phyloP scores from a whole-genome alignment of 2,797 vertebrate species.

The Mycteria americana region DNA sequence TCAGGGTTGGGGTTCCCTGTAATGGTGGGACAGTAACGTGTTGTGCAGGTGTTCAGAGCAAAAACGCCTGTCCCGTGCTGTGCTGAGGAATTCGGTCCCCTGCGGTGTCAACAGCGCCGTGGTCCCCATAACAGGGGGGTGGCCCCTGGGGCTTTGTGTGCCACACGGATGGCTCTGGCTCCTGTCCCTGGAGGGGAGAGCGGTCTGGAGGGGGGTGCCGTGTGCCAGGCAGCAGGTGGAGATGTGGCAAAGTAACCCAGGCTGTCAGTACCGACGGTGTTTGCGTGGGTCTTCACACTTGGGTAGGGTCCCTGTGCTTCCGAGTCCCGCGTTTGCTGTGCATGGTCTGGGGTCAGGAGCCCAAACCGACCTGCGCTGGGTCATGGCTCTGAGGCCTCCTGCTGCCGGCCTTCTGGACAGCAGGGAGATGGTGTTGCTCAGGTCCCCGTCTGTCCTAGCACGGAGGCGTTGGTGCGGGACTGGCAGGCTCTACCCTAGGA shows the following conservation, averaged over 20 bases:
- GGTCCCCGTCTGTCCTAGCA: background rate
- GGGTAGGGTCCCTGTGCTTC: background rate
- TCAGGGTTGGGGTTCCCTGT: background rate
- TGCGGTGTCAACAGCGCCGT: rapidly evolving
- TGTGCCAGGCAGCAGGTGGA: rapidly evolving
- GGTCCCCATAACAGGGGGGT: too few relatives aligned
- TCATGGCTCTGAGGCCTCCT: background rate
- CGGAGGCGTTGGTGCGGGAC: background rate
- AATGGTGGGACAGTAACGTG: background rate
- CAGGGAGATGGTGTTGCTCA: background rate
- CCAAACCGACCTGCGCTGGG: rapidly evolving
- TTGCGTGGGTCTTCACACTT: rapidly evolving
- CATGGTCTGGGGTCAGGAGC: background rate
- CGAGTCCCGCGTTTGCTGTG: too few relatives aligned
- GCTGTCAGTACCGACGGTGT: background rate
- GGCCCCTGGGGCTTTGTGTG: background rate
- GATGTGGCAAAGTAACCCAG: rapidly evolving
- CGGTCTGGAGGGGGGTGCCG: rapidly evolving
- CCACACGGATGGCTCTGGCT: background rate
- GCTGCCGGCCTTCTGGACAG: background rate
- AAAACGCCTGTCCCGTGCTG: background rate
- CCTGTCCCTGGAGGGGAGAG: background rate
- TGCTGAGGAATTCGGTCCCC: background rate
- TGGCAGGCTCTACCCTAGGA: background rate
- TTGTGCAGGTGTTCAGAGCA: background rate